Percentiles rank a stretch among this genome's conserved stretches.
phyloP scores from a whole-genome alignment of 2,888 invertebrate species.

The Lagria hirta region DNA sequence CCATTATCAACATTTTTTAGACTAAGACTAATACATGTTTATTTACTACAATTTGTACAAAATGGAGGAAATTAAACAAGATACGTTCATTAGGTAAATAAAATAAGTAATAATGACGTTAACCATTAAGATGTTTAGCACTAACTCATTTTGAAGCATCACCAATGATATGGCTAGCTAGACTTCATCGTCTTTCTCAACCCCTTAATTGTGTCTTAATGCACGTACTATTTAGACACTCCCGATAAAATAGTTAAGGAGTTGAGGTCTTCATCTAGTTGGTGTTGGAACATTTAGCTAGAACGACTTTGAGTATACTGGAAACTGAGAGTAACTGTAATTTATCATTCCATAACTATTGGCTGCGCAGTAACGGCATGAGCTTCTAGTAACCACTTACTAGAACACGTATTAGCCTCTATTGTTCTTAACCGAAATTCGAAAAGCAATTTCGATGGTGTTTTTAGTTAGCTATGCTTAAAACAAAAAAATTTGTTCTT shows the following conservation, averaged over 20 bases:
- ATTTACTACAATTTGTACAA: conserved; percentile 39
- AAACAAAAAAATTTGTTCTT: too few relatives aligned
- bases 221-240: conserved; percentile 2
- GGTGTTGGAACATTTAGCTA: conserved; percentile 14
- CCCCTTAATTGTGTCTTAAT: conserved; percentile 6
- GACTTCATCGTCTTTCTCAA: conserved; percentile 6
- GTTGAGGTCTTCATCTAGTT: conserved; percentile 11
- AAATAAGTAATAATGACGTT: conserved; percentile 29
- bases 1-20: conserved; percentile 25
- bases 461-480: conserved; percentile 14
- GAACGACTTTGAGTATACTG: conserved; percentile 7
- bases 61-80: conserved; percentile 43
- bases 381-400: conserved; percentile 34
- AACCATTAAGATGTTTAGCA: conserved; percentile 32
- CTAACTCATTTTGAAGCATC: conserved; percentile 38
- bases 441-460: conserved; percentile 46
- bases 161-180: conserved; percentile 11
- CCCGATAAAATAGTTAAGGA: conserved; percentile 8
- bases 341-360: conserved; percentile 13
- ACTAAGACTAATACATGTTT: conserved; percentile 41
- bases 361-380: conserved; percentile 32
- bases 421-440: conserved; percentile 33
- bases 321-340: conserved; percentile 2
- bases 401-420: conserved; percentile 21
- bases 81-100: conserved; percentile 45